phyloP scores from a whole-genome alignment of 2,113 vertebrate species.

The Cervus canadensis region DNA sequence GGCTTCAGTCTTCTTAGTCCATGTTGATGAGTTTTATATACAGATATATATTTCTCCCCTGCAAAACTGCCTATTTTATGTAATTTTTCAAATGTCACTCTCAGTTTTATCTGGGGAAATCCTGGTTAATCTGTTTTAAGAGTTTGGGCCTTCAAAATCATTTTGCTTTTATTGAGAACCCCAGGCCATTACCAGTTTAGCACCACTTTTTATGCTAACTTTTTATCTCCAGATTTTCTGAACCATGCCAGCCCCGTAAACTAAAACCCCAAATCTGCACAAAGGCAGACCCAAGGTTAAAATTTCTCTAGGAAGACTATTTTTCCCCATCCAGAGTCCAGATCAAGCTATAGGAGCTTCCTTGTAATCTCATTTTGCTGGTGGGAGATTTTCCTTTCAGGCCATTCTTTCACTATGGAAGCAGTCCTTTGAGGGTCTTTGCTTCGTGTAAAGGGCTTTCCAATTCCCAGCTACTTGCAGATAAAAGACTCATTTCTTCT shows the following conservation, averaged over 20 bases:
- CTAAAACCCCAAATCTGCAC: not conserved
- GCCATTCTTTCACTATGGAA: not conserved
- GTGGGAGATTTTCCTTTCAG: not conserved
- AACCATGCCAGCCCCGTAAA: not conserved
- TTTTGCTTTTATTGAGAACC: not conserved
- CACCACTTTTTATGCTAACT: not conserved
- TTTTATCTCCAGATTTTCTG: not conserved
- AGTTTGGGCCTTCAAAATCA: not conserved
- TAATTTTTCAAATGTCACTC: not conserved
- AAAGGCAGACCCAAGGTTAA: not conserved
- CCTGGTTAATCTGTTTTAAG: constrained; percentile 10
- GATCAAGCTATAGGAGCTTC: not conserved
- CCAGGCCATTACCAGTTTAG: not conserved
- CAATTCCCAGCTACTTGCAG: not conserved
- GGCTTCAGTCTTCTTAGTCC: not conserved
- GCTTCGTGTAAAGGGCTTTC: not conserved
- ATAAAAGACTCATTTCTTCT: not conserved
- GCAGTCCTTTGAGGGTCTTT: not conserved
- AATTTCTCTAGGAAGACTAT: not conserved
- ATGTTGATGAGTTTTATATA: not conserved
- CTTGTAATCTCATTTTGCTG: not conserved
- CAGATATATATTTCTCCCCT: not conserved
- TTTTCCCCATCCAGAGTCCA: not conserved
- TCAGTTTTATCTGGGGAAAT: not conserved
- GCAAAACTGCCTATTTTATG: not conserved